Evolutionary conservation across 2,888 invertebrate species (phyloP).

Genomic region (Agrotis clavis): DNA sequence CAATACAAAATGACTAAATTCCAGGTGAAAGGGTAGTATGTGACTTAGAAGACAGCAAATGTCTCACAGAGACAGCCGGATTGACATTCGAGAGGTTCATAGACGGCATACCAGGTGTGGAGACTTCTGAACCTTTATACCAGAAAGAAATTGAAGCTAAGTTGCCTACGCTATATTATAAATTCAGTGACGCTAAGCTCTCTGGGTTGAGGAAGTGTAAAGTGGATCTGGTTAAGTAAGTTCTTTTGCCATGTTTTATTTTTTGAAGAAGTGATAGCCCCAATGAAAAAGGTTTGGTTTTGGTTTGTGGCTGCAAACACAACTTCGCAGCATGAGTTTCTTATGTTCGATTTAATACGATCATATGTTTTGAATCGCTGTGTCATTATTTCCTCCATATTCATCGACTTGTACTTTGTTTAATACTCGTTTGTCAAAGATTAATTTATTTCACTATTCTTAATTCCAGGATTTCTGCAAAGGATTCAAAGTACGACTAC

Average conservation of each 20-base stretch:
- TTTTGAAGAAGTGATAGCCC: no score
- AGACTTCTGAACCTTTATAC: conserved; percentile 68
- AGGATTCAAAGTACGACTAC: conserved; percentile 46
- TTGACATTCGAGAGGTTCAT: conserved; percentile 19
- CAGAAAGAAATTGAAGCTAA: conserved; percentile 51
- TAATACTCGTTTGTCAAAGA: background rate
- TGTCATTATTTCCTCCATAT: no score
- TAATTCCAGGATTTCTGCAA: conserved; percentile 54
- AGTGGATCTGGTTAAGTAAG: conserved; percentile 36
- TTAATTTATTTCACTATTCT: background rate
- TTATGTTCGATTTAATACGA: no score
- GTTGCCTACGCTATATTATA: conserved; percentile 47
- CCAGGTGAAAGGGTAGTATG: conserved; percentile 60
- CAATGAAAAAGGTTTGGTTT: no score
- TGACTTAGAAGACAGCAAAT: conserved; percentile 59
- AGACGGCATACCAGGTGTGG: conserved; percentile 61
- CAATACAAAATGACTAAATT: background rate
- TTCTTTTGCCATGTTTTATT: background rate
- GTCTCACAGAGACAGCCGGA: conserved; percentile 31
- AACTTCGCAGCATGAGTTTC: no score
- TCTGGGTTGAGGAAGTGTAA: conserved; percentile 57
- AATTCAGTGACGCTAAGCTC: conserved; percentile 41
- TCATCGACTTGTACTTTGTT: no score
- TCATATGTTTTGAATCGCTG: no score
- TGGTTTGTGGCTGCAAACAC: no score